Base-by-base conservation (phyloP, 2,113 vertebrate genomes). In the Varanus salvator region DNA sequence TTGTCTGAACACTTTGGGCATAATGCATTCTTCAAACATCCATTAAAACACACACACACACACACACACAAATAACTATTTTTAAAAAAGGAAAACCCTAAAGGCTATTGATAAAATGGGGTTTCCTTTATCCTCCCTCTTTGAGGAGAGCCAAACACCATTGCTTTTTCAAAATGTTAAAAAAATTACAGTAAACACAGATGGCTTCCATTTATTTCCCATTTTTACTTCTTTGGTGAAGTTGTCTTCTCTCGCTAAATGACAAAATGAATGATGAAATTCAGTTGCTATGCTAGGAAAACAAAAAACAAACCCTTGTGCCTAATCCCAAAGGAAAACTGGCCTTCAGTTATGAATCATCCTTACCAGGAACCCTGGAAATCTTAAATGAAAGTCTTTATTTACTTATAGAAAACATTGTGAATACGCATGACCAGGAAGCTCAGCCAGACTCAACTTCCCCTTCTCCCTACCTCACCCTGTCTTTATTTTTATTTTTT, bases 231-330 rank as follows among this genome's bases (percentile, higher is more conserved):
- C 96, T 97, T 97, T 96, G 96, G 97, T 97, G 94, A 97, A 97
- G 97, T 96, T 97, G 97, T 97, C 97, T 97, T 97, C 96, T 97
- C 95, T 97, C 96, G 96, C 97, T 97, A 97, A 97, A 97, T 96
- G 97, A 98, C 97, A 97, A 97, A 97, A 97, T 97, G 97, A 97
- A 97, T 98, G 97, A 98, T 97, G 97, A 97, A 97, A 98, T 97
- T 97, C 97, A 97, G 97, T 98, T 98, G 97, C 97, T 98, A 98
- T 97, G 97, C 96, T 97, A 97, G 97, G 95, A 97, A 97, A 98
- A 98, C 97, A 97, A 96, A 97, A 97, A 97, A 97, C 96, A 97
- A 97, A 97, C 95, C 95, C 85, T 96, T 94, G 96, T 96, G 96
- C 96, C 94, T 95, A 97, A 95, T 97, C 97, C 97, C 97, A 90